Evolutionary conservation across 2,113 vertebrate genomes (phyloP), one percentile per base, ranked within the genome.

Genomic region (Gobiocypris rarus): DNA sequence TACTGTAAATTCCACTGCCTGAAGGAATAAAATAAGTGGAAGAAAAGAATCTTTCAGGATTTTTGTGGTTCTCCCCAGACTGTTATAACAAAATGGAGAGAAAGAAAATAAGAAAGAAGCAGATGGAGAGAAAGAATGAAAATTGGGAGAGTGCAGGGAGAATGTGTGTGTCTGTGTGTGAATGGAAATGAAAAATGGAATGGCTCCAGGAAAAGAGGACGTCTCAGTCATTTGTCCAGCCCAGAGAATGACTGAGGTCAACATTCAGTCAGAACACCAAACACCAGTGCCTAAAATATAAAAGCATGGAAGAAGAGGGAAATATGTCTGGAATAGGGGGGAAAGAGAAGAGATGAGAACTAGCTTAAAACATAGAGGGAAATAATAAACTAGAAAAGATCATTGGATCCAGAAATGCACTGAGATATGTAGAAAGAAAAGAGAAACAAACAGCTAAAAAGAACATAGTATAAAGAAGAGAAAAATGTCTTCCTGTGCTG

Each of bases 41-140:
- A 70, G 43, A 63, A 81, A 69, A 80, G 5, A 67, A 80, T 80
- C 26, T 63, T 61, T 61, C 38, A 45, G 34, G 56, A 61, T 63
- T 78, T 78, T 45, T 78, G 76, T 45, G 76, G 38, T 43, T 78
- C 24, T 78, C n/a, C 76, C n/a, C 56, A 61, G 56, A 78, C n/a
- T 45, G 38, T 45, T 78, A n/a, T 78, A 61, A 43, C 56, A 61
- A 61, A 78, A 78, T 45, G 56, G 4, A 43, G 34, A 78, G 75
- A 59, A 81, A 34, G 61, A 26, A 67, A 65, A 81, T 13, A 50
- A 81, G 59, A 81, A 50, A 15, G 11, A 48, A 41, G n/a, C n/a
- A 45, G 50, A 82, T 10, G 52, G 48, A 69, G 26, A 73, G 15
- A 81, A 38, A 75, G 50, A 75, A 61, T 43, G 38, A 56, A 22